A percentile compares a stretch with the other conserved stretches of the same genome.
Conservation (phyloP, 2,797 vertebrate genomes). For the Rhadinocentrus ornatus region DNA sequence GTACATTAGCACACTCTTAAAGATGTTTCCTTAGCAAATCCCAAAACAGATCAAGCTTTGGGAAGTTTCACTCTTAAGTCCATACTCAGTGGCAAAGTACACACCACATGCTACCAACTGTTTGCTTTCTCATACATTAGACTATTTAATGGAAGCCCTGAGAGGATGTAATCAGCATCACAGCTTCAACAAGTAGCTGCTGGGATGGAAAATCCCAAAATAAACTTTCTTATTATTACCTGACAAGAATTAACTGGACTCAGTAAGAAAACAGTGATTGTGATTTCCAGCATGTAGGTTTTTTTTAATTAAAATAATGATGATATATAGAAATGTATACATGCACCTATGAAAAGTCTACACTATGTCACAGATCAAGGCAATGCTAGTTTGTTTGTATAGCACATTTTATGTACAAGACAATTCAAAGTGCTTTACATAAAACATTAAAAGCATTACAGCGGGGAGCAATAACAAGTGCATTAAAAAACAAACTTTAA, state of each 20-base stretch:
- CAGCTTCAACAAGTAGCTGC: slow-evolving; percentile 3
- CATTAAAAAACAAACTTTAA: too few relatives aligned
- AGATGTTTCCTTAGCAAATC: not conserved
- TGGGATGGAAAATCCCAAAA: slow-evolving; percentile 19
- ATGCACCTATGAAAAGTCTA: too few relatives aligned
- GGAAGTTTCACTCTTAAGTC: not conserved
- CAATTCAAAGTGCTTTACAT: too few relatives aligned
- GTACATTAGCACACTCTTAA: not conserved
- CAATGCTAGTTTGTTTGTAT: too few relatives aligned
- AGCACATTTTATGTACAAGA: too few relatives aligned
- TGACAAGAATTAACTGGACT: not conserved
- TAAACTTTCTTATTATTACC: slow-evolving; percentile 6
- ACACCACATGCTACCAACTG: not conserved
- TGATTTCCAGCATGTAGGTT: too few relatives aligned
- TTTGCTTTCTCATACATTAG: not conserved
- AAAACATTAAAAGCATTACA: too few relatives aligned
- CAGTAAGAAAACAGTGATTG: slow-evolving; percentile 2
- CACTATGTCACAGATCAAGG: too few relatives aligned
- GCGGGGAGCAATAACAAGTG: too few relatives aligned
- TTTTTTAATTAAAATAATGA: too few relatives aligned
- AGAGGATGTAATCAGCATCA: slow-evolving; percentile 13
- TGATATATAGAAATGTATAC: too few relatives aligned
- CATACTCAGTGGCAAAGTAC: not conserved
- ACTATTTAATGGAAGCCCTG: not conserved
- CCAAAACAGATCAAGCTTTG: not conserved